phyloP scores from a whole-genome alignment of 2,888 invertebrate genomes.

The Dromius quadrimaculatus region DNA sequence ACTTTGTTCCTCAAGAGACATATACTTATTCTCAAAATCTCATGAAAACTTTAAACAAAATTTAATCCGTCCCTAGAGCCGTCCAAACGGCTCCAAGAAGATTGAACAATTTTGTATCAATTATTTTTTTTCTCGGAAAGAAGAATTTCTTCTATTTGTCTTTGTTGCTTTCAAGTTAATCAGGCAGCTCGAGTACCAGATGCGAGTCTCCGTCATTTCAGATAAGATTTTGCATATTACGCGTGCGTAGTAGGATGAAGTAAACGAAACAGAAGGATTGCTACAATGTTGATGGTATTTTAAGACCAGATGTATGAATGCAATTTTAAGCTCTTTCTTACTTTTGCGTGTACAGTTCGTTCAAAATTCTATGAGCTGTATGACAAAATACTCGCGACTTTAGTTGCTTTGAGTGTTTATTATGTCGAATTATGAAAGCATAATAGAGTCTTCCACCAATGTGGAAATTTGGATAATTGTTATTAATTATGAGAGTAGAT shows the following conservation, averaged over 20 bases:
- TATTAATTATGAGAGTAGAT: too few relatives aligned
- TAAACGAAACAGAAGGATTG: neutral
- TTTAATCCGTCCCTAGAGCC: too few relatives aligned
- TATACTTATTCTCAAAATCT: neutral
- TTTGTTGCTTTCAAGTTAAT: neutral
- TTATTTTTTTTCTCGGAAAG: neutral
- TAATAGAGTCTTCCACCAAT: too few relatives aligned
- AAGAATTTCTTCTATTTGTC: neutral
- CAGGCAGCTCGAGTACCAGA: neutral
- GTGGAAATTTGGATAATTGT: too few relatives aligned
- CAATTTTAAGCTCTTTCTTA: too few relatives aligned
- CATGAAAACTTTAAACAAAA: neutral
- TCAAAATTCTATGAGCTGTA: too few relatives aligned
- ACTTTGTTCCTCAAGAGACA: neutral
- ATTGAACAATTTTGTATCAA: slow-evolving; percentile 7
- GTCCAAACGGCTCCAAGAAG: neutral
- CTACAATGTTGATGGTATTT: too few relatives aligned
- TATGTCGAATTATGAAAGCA: too few relatives aligned
- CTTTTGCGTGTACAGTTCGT: too few relatives aligned
- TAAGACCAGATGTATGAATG: too few relatives aligned
- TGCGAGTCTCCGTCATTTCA: slow-evolving; percentile 7
- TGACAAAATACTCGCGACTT: too few relatives aligned
- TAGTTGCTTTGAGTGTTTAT: too few relatives aligned
- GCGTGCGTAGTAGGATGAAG: neutral
- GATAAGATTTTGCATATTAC: neutral